phyloP scores from a whole-genome alignment of 2,888 invertebrate species.

The Rhopalosiphum nymphaeae region DNA sequence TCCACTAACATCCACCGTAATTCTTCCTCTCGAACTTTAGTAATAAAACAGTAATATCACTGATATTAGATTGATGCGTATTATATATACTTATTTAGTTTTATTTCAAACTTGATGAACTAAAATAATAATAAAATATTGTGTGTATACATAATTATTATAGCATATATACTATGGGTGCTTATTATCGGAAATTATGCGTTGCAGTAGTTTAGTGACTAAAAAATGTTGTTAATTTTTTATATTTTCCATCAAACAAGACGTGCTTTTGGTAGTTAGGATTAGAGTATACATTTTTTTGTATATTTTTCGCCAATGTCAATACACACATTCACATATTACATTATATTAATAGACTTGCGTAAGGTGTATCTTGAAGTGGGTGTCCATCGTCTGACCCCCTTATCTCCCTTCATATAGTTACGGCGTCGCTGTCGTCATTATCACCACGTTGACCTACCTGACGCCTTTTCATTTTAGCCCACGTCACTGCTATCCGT shows the following conservation, averaged over 20 bases:
- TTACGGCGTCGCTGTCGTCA: background rate
- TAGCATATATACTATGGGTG: background rate
- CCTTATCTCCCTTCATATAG: background rate
- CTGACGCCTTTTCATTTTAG: constrained; percentile 41
- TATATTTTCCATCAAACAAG: background rate
- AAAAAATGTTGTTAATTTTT: background rate
- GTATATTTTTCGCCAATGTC: background rate
- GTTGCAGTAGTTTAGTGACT: background rate
- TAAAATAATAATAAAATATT: background rate
- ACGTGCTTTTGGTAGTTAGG: background rate
- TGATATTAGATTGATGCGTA: background rate
- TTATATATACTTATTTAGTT: background rate
- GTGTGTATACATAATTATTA: background rate
- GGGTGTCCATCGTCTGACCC: background rate
- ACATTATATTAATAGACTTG: background rate
- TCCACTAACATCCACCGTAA: background rate
- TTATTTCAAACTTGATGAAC: background rate
- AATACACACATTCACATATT: background rate
- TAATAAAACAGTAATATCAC: background rate
- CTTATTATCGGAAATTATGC: background rate
- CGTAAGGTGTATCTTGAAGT: background rate
- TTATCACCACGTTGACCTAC: constrained; percentile 34
- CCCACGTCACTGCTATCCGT: background rate
- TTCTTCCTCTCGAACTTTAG: background rate
- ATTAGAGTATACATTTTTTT: background rate